Conservation (phyloP, 2,797 vertebrate genomes). For the Coccyzus lansbergi region DNA sequence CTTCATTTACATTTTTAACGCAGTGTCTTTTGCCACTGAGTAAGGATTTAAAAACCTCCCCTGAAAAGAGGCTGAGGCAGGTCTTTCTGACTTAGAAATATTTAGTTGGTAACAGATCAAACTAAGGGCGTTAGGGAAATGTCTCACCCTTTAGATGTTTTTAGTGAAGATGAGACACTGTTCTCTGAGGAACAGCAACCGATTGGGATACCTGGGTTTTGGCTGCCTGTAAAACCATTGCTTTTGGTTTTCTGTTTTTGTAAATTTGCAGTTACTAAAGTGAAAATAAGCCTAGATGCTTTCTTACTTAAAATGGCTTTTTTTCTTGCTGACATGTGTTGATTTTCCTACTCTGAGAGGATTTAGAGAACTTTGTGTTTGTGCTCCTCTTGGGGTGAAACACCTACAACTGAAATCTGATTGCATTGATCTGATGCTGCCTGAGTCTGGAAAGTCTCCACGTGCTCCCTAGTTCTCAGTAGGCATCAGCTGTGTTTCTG, state of each 20-base stretch:
- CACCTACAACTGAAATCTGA: background rate
- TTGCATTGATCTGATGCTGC: background rate
- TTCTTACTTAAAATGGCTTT: background rate
- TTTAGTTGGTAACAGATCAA: background rate
- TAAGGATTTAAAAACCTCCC: conserved; percentile 36
- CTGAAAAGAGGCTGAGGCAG: conserved; percentile 8
- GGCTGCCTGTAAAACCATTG: background rate
- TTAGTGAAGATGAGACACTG: background rate
- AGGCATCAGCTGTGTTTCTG: background rate
- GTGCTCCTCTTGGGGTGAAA: background rate
- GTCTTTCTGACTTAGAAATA: conserved; percentile 39
- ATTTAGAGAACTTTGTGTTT: background rate
- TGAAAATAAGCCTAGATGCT: background rate
- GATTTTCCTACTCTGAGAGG: background rate
- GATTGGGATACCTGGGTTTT: background rate
- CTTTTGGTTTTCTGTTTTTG: background rate
- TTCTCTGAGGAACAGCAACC: background rate
- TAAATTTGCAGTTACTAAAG: background rate
- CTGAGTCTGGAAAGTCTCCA: background rate
- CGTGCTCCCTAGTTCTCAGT: background rate
- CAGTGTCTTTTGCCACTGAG: conserved; percentile 37
- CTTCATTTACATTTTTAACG: conserved; percentile 65
- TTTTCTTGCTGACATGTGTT: background rate
- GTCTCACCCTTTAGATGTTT: background rate
- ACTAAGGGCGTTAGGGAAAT: background rate